Percentiles rank a stretch among this genome's conserved stretches.
Evolutionary conservation across 2,113 vertebrate species (phyloP).

Genomic region (Toxotes jaculatrix): DNA sequence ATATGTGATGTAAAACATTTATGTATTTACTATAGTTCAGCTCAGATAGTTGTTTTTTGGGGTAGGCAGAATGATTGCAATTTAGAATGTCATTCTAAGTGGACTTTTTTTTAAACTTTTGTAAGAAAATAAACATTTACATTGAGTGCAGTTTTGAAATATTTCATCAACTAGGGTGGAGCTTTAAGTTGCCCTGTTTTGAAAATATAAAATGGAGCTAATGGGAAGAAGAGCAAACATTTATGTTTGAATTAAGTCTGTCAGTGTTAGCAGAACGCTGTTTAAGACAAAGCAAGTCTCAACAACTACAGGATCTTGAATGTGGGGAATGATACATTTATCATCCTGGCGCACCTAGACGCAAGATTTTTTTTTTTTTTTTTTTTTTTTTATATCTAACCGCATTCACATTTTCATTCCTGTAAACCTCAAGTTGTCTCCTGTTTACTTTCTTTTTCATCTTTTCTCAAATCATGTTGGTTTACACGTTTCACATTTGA

Average conservation of each 20-base stretch:
- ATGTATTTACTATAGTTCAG: not conserved
- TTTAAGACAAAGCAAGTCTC: slow-evolving; percentile 1
- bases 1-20: not conserved
- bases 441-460: not conserved
- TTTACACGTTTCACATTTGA: not conserved
- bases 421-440: not conserved
- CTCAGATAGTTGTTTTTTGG: not conserved
- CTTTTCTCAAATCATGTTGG: not conserved
- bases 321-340: not conserved
- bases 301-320: slow-evolving; percentile 10
- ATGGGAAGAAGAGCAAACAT: not conserved
- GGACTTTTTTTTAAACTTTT: not conserved
- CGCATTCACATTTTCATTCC: not conserved
- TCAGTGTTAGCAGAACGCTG: not conserved
- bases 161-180: not conserved
- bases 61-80: too few relatives aligned
- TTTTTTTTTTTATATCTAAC: not conserved
- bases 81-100: too few relatives aligned
- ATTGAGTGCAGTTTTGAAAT: not conserved
- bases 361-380: not conserved
- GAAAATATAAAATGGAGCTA: not conserved
- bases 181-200: not conserved
- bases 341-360: not conserved
- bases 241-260: not conserved
- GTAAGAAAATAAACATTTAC: not conserved